Evolutionary conservation across 2,797 vertebrate genomes (phyloP).

Genomic region (Silurus lanzhouensis): DNA sequence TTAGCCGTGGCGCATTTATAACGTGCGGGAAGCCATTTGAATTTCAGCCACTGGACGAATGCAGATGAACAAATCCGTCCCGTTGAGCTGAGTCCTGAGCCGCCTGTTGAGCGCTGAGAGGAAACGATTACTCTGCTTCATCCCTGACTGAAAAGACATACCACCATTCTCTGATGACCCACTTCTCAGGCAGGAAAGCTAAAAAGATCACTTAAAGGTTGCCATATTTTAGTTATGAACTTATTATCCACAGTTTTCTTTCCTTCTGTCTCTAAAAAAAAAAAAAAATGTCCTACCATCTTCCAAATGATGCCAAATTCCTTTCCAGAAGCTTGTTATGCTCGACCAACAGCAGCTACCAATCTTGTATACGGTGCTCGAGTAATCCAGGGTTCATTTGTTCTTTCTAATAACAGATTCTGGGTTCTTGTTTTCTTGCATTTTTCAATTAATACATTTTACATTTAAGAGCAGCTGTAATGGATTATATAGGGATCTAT

Average conservation of each 20-base stretch:
- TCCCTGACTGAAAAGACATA: background rate
- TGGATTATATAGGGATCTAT: too few relatives aligned
- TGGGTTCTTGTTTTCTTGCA: background rate
- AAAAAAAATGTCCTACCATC: background rate
- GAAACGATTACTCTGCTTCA: background rate
- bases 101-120: background rate
- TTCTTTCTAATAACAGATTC: background rate
- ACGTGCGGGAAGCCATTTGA: constrained; percentile 12
- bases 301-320: background rate
- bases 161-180: background rate
- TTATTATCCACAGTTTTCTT: background rate
- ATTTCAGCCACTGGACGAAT: constrained; percentile 9
- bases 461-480: background rate
- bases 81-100: background rate
- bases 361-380: background rate
- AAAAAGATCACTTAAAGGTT: background rate
- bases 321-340: background rate
- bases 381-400: background rate
- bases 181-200: background rate
- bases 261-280: background rate
- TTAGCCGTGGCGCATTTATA: constrained; percentile 11
- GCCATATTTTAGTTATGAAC: background rate
- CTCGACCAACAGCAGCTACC: background rate
- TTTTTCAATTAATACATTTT: background rate
- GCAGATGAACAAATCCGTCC: constrained; percentile 11